Percentiles rank a stretch among this genome's conserved stretches.
Evolutionary conservation across 2,888 invertebrate species (phyloP).

Genomic region (Meteorus colon): DNA sequence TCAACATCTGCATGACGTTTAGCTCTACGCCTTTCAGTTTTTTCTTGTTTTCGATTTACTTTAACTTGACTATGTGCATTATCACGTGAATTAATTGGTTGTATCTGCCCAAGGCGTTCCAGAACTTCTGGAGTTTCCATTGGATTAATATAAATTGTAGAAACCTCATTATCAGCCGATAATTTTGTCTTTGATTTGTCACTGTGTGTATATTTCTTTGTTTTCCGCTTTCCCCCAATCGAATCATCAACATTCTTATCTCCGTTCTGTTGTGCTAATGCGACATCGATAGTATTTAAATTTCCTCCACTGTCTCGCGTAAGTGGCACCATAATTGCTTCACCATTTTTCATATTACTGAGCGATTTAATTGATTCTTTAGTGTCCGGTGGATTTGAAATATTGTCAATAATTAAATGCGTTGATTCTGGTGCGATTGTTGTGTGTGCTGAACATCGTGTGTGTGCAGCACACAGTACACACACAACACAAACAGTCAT

Average conservation of each 20-base stretch:
- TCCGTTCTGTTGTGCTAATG: not conserved
- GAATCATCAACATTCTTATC: conserved; percentile 7
- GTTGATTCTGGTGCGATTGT: conserved; percentile 63
- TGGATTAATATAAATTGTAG: not conserved
- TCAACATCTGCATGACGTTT: conserved; percentile 68
- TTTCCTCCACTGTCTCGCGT: conserved; percentile 16
- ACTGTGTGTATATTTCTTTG: conserved; percentile 20
- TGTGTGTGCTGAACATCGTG: conserved; percentile 84
- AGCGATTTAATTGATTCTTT: conserved; percentile 8
- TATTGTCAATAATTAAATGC: conserved; percentile 4
- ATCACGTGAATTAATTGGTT: conserved; percentile 14
- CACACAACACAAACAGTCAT: conserved; percentile 90
- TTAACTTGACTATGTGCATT: conserved; percentile 6
- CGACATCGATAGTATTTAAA: not conserved
- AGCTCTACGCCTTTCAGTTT: conserved; percentile 44
- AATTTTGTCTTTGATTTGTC: conserved; percentile 27
- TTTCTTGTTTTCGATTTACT: conserved; percentile 33
- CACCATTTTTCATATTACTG: conserved; percentile 19
- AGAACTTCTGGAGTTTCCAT: conserved; percentile 54
- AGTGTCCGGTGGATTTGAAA: not conserved
- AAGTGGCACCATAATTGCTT: conserved; percentile 2
- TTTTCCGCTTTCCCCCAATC: not conserved
- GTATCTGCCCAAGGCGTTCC: conserved; percentile 58
- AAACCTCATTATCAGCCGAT: not conserved
- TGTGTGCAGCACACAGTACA: conserved; percentile 84